Percentiles rank a stretch among this genome's conserved stretches.
These are phyloP conservation scores for Malurus cyaneus DNA, from an alignment of 2,113 vertebrate species.

Conservation along the genomic window DNA sequence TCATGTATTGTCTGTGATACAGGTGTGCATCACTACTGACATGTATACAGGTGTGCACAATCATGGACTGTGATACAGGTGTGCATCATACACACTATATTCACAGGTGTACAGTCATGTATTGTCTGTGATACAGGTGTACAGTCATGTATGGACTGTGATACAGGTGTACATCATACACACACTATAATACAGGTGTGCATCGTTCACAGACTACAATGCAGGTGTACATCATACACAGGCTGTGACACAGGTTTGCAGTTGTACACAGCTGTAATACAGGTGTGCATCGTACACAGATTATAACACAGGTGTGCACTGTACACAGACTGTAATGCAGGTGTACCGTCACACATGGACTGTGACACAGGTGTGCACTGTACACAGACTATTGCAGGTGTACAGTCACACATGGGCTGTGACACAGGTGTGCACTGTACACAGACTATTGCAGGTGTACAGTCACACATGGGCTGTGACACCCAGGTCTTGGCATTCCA, in stretches of 20 bases:
- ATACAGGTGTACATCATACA: background rate
- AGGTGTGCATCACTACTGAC: too few species aligned
- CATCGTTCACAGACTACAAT: background rate
- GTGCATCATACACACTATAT: too few species aligned
- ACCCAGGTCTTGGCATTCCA: too few species aligned
- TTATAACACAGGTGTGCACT: background rate
- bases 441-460: background rate
- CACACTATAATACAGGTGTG: background rate
- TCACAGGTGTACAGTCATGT: too few species aligned
- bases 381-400: background rate
- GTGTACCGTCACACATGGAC: background rate
- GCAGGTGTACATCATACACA: background rate
- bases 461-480: too few species aligned
- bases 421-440: too few species aligned
- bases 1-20: too few species aligned
- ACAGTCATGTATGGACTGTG: accelerated
- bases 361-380: background rate
- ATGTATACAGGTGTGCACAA: too few species aligned
- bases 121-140: too few species aligned
- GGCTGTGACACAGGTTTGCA: background rate
- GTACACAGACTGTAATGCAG: background rate
- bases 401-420: too few species aligned
- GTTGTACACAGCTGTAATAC: accelerated
- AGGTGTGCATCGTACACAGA: background rate
- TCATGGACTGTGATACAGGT: accelerated